Evolutionary conservation across 2,888 invertebrate species (phyloP).

Genomic region (Danaus chrysippus): DNA sequence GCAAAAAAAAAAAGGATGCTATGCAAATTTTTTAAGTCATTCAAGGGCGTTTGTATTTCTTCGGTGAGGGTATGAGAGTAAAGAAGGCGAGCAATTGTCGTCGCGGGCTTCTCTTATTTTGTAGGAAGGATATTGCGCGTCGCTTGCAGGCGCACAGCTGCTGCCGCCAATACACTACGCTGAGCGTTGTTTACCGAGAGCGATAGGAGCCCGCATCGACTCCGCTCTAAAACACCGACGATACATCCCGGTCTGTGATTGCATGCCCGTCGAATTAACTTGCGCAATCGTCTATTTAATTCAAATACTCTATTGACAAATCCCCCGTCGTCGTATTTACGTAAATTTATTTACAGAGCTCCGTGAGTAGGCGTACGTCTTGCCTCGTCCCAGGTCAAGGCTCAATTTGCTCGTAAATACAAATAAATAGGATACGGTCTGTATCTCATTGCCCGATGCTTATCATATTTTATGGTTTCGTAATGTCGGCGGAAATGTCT

Average conservation of each 20-base stretch:
- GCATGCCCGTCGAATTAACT: slow-evolving; percentile 34
- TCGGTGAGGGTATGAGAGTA: slow-evolving; percentile 65
- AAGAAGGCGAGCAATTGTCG: slow-evolving; percentile 73
- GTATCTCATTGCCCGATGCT: slow-evolving; percentile 66
- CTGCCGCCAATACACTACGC: slow-evolving; percentile 43
- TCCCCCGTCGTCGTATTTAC: slow-evolving; percentile 31
- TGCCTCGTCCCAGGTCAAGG: slow-evolving; percentile 54
- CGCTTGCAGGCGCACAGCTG: slow-evolving; percentile 70
- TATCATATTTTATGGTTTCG: slow-evolving; percentile 71
- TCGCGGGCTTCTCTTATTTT: slow-evolving; percentile 74
- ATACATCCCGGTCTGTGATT: slow-evolving; percentile 40
- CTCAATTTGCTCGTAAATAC: slow-evolving; percentile 67
- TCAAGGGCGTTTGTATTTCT: slow-evolving; percentile 77
- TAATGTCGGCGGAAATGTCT: slow-evolving; percentile 59
- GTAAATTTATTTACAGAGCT: slow-evolving; percentile 37
- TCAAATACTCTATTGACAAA: slow-evolving; percentile 31
- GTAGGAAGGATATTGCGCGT: slow-evolving; percentile 77
- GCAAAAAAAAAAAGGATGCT: slow-evolving; percentile 60
- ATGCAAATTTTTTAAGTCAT: slow-evolving; percentile 79
- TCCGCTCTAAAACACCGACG: slow-evolving; percentile 42
- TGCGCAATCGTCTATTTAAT: slow-evolving; percentile 35
- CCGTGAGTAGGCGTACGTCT: slow-evolving; percentile 41
- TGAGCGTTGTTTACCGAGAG: slow-evolving; percentile 65
- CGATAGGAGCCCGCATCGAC: slow-evolving; percentile 53
- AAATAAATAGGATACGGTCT: slow-evolving; percentile 66